Conservation (phyloP, 2,888 invertebrate species). For the Drosophila subsilvestris region DNA sequence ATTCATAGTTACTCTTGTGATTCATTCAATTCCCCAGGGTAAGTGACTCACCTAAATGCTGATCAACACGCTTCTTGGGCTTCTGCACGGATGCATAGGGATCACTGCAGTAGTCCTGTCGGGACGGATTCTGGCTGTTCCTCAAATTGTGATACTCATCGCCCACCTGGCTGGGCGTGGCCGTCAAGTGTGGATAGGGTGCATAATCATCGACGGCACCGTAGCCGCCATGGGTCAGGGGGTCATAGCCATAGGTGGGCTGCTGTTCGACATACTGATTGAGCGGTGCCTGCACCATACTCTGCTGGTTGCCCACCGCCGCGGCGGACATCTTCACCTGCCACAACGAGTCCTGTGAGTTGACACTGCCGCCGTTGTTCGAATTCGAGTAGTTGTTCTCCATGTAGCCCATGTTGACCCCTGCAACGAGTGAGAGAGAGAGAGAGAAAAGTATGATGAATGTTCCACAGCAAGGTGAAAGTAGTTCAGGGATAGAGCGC, state of each 20-base stretch:
- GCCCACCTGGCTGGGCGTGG: slow-evolving; percentile 87
- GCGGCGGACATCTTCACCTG: slow-evolving; percentile 95
- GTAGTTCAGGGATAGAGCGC: background rate
- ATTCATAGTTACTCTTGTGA: background rate
- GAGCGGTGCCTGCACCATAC: slow-evolving; percentile 84
- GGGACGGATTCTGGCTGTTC: slow-evolving; percentile 92
- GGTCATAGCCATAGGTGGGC: slow-evolving; percentile 91
- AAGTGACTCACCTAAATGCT: slow-evolving; percentile 92
- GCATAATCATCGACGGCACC: slow-evolving; percentile 93
- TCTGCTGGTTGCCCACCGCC: slow-evolving; percentile 88
- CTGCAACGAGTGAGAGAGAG: slow-evolving; percentile 83
- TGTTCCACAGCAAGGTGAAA: slow-evolving; percentile 2
- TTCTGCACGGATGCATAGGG: slow-evolving; percentile 95
- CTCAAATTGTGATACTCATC: slow-evolving; percentile 89
- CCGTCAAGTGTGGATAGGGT: slow-evolving; percentile 91
- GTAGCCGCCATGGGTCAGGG: slow-evolving; percentile 92
- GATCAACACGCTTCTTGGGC: slow-evolving; percentile 94
- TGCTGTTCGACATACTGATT: slow-evolving; percentile 88
- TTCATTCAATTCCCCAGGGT: background rate
- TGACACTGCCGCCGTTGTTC: slow-evolving; percentile 97
- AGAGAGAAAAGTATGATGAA: slow-evolving; percentile 26
- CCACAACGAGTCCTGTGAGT: slow-evolving; percentile 97
- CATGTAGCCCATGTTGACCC: slow-evolving; percentile 95
- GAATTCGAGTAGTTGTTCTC: slow-evolving; percentile 97
- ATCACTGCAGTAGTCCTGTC: slow-evolving; percentile 94